Conservation (phyloP, 2,888 invertebrate species). For the Pachycephus smyrnensis region DNA sequence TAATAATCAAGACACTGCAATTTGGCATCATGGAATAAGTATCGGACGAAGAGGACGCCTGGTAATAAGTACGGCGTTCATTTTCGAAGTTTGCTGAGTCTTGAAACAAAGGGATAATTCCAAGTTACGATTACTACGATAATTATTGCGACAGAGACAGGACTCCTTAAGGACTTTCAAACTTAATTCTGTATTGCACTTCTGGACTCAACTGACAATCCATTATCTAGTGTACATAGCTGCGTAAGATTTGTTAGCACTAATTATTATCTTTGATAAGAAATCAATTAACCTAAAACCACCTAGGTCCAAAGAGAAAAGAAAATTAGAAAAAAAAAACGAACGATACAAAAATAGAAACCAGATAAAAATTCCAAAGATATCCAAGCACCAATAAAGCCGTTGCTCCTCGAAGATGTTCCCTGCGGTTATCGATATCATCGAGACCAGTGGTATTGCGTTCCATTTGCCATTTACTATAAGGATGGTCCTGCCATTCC, state of each 20-base stretch:
- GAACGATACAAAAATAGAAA: no score
- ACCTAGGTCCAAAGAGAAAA: no score
- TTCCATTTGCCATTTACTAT: neutral
- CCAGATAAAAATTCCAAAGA: neutral
- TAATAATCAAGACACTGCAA: no score
- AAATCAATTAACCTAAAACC: no score
- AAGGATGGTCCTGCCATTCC: neutral
- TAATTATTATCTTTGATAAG: no score
- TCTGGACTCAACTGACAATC: neutral
- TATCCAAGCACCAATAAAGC: neutral
- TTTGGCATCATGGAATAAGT: no score
- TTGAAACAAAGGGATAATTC: neutral
- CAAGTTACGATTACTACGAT: neutral
- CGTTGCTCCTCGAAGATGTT: neutral
- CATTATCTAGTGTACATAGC: neutral
- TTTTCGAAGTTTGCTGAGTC: neutral
- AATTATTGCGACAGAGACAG: neutral
- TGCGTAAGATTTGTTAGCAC: no score
- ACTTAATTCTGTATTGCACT: neutral
- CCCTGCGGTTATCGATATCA: neutral
- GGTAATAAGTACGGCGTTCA: neutral
- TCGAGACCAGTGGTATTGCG: neutral
- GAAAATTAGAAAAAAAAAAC: no score
- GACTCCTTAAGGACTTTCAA: neutral
- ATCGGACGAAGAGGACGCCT: neutral